Percentiles rank a stretch among this genome's conserved stretches.
Evolutionary conservation across 2,113 vertebrate species (phyloP).

Genomic region (Willisornis vidua): DNA sequence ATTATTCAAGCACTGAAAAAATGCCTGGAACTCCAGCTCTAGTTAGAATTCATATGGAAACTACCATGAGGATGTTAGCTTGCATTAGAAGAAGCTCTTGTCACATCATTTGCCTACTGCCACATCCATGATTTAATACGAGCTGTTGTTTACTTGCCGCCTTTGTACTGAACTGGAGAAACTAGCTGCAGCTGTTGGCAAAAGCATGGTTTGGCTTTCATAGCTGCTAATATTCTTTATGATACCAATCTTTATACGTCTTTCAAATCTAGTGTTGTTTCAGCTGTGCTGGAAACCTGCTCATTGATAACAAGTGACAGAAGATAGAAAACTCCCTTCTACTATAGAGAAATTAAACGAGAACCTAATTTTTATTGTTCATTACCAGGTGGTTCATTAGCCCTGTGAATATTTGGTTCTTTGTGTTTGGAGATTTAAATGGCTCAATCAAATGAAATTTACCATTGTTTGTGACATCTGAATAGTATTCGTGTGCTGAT

Average conservation of each 20-base stretch:
- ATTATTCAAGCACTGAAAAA: background rate
- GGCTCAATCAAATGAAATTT: background rate
- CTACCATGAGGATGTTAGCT: background rate
- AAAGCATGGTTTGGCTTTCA: conserved; percentile 14
- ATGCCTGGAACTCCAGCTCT: background rate
- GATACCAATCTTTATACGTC: background rate
- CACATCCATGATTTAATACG: background rate
- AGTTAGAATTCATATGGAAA: background rate
- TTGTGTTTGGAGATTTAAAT: background rate
- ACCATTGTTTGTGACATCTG: background rate
- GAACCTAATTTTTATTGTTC: background rate
- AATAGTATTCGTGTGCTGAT: background rate
- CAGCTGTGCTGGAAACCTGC: conserved; percentile 4
- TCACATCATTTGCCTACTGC: background rate
- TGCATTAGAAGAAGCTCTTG: background rate
- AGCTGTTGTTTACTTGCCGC: background rate
- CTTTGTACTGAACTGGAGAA: background rate
- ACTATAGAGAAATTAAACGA: background rate
- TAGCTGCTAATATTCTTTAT: conserved; percentile 12
- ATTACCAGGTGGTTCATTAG: background rate
- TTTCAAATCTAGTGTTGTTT: conserved; percentile 15
- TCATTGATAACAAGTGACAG: background rate
- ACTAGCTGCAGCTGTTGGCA: background rate
- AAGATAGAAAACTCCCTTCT: background rate
- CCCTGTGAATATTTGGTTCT: background rate